Evolutionary conservation across 2,888 invertebrate genomes (phyloP), one percentile per base, ranked within the genome.

Genomic region (Alcis repandata): DNA sequence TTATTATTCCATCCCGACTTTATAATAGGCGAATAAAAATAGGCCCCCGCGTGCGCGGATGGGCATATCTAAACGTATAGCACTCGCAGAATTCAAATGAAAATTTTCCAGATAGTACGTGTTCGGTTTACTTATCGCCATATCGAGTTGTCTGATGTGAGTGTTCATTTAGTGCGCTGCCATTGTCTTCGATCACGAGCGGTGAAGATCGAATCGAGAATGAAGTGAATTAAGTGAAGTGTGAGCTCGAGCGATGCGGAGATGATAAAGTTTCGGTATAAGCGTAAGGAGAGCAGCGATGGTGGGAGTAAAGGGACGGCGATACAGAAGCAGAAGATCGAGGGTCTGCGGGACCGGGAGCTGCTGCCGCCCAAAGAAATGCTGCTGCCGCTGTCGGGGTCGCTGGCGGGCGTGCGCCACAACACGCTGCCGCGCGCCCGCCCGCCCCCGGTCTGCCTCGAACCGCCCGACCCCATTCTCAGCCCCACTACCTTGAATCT

Each of bases 211-310:
- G 84, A 89, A 89, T 89, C 75, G 73, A 65, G 78, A 81, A 76
- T 67, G 70, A 59, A 71, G 74, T 77, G 76, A 77, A 83, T 79
- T 78, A 53, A 63, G 63, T 65, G 59, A 59, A 51, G 74, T 75
- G 76, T 70, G 65, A 74, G 79, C 78, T 73, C 79, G 67, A 79
- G 85, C 80, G 75, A 91, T 90, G 90, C 77, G 87, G 87, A 88
- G 84, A 95, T 95, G 95, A 95, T 95, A 72, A 95, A 95, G 89
- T 95, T 95, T 90, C 94, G 95, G 70, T 95, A 95, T 76, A 95
- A 95, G 79, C 94, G 95, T 71, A 95, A 95, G 84, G 95, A 95
- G 82, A 79, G 84, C 67, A 88, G 72, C 79, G 88, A 86, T 82
- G 85, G 82, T 57, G 81, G 81, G 72, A 84, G 84, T 72, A 85